Evolutionary conservation across 2,888 invertebrate species (phyloP).

Genomic region (Isotomurus palustris): DNA sequence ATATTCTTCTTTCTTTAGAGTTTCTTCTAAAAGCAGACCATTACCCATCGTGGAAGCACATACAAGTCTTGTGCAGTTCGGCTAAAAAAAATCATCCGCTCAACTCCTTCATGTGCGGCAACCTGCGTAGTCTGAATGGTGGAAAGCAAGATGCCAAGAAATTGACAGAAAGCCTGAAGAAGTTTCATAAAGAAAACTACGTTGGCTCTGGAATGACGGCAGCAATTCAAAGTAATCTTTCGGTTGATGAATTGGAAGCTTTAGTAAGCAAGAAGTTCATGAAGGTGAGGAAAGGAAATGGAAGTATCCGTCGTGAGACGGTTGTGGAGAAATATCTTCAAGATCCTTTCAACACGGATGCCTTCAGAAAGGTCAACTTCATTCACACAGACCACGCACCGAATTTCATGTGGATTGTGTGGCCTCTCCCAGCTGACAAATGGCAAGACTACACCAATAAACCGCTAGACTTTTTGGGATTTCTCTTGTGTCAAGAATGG

Average conservation of each 20-base stretch:
- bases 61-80: not conserved
- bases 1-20: conserved; percentile 3
- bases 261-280: conserved; percentile 1
- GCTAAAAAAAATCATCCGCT: conserved; percentile 12
- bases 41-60: not conserved
- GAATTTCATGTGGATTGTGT: no score
- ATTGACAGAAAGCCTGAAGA: not conserved
- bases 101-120: conserved; percentile 13
- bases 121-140: conserved; percentile 9
- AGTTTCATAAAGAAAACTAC: conserved; percentile 6
- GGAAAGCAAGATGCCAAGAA: not conserved
- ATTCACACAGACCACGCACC: no score
- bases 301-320: no score
- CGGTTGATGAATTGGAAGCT: conserved; percentile 7
- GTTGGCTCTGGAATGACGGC: conserved; percentile 17
- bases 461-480: not conserved
- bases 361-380: no score
- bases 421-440: not conserved
- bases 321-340: no score
- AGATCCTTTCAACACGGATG: no score
- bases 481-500: not conserved
- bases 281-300: no score
- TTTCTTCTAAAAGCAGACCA: conserved; percentile 8
- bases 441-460: not conserved
- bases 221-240: not conserved